These are phyloP conservation scores for Papio anubis DNA, from an alignment of 2,113 vertebrate species.

Conservation along the genomic window DNA sequence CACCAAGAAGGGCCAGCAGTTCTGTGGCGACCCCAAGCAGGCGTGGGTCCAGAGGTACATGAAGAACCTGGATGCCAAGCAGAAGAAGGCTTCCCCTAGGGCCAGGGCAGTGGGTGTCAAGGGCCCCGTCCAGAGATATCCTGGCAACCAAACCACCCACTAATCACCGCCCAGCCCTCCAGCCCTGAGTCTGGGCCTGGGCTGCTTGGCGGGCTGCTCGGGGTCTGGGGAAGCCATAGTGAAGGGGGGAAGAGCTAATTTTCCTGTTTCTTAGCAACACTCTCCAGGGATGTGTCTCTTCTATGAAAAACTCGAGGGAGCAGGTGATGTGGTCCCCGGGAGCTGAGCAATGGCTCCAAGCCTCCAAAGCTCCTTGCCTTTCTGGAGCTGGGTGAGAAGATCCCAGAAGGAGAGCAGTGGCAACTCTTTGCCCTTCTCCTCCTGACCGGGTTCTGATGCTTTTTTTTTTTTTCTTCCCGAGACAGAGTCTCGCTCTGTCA, in stretches of 20 bases:
- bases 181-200: neutral
- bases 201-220: neutral
- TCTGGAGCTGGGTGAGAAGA: neutral
- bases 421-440: no score
- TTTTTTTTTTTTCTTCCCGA: no score
- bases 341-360: neutral
- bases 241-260: neutral
- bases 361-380: neutral
- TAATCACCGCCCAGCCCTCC: neutral
- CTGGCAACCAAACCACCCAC: neutral
- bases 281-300: neutral
- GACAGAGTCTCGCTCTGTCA: accelerated
- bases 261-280: neutral
- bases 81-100: accelerated
- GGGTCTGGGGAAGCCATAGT: accelerated
- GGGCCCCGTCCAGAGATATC: accelerated
- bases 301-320: neutral
- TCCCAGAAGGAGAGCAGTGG: neutral
- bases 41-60: constrained; percentile 34
- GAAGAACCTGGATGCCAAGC: constrained; percentile 26
- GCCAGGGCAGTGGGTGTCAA: accelerated
- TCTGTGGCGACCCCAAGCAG: constrained; percentile 42
- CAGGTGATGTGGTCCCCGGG: neutral
- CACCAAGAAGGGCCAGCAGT: constrained; percentile 35
- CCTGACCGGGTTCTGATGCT: no score